These are phyloP conservation scores for Parauchenoglanis ngamensis DNA, from an alignment of 2,797 vertebrate species.

Conservation along the genomic window DNA sequence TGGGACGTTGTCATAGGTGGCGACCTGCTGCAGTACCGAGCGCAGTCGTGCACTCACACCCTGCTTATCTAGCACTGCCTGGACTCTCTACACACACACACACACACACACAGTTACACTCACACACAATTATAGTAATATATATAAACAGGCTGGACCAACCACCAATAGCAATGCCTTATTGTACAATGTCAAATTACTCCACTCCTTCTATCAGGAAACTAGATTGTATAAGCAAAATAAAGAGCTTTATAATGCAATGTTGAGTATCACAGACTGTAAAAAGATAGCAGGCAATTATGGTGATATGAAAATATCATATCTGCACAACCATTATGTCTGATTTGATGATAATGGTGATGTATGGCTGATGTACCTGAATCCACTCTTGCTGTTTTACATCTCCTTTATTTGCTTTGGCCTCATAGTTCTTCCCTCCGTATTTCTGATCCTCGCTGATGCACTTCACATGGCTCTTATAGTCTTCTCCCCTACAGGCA, in stretches of 20 bases:
- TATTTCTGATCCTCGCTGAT: slow-evolving; percentile 95
- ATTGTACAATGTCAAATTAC: neutral
- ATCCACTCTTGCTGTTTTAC: slow-evolving; percentile 94
- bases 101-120: neutral
- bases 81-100: slow-evolving; percentile 78
- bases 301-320: neutral
- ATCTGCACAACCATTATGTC: neutral
- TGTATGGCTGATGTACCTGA: slow-evolving; percentile 74
- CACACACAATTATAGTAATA: neutral
- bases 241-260: too few species aligned
- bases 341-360: too few species aligned
- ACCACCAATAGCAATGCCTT: neutral
- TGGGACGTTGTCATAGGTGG: slow-evolving; percentile 87
- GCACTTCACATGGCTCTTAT: slow-evolving; percentile 86
- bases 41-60: slow-evolving; percentile 80
- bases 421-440: slow-evolving; percentile 89
- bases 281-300: neutral
- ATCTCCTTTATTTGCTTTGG: slow-evolving; percentile 88
- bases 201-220: neutral
- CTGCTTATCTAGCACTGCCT: slow-evolving; percentile 83
- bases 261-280: too few species aligned
- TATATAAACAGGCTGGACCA: neutral
- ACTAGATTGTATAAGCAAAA: neutral
- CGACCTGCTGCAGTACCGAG: slow-evolving; percentile 85
- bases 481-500: slow-evolving; percentile 84